Evolutionary conservation across 2,888 invertebrate species (phyloP), one percentile per base, ranked within the genome.

Genomic region (Megalurothrips usitatus): DNA sequence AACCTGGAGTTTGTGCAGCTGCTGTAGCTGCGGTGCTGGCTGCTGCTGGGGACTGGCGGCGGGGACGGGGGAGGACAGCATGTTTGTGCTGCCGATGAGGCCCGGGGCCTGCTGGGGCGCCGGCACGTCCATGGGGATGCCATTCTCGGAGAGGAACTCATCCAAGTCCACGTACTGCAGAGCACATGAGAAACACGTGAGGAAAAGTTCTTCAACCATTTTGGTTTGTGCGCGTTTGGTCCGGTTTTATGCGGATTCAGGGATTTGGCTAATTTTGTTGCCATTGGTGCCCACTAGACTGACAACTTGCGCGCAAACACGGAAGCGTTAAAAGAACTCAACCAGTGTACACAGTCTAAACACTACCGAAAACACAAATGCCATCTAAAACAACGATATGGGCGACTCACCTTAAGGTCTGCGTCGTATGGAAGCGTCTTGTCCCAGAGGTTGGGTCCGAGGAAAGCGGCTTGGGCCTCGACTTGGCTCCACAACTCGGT

Each of bases 381-480:
- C n/a, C n/a, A n/a, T n/a, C n/a, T n/a, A n/a, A n/a, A n/a, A n/a
- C n/a, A n/a, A n/a, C n/a, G n/a, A n/a, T n/a, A 34, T 43, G 78
- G n/a, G 78, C 14, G 14, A 11, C 8, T 90, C 93, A 96, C 96
- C 94, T 97, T 97, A 91, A 97, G 95, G 92, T 97, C 96, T 88
- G 95, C 94, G 89, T 96, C 96, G 88, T 96, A 96, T 86, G 94
- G 93, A 87, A 94, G 90, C 85, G 96, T 94, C 89, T 96, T 96
- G 89, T 97, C 97, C 97, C 97, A 98, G 83, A 98, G 90, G 88
- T 95, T 97, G 84, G 97, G 97, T 83, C 97, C 97, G 86, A 98
- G 92, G 90, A 97, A 97, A 87, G 97, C 97, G 84, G 97, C 94
- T 88, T 96, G 96, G 87, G 95, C 96, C 90, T 96, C 96, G 87